phyloP scores from a whole-genome alignment of 2,797 vertebrate species.

The Hirundo rustica region DNA sequence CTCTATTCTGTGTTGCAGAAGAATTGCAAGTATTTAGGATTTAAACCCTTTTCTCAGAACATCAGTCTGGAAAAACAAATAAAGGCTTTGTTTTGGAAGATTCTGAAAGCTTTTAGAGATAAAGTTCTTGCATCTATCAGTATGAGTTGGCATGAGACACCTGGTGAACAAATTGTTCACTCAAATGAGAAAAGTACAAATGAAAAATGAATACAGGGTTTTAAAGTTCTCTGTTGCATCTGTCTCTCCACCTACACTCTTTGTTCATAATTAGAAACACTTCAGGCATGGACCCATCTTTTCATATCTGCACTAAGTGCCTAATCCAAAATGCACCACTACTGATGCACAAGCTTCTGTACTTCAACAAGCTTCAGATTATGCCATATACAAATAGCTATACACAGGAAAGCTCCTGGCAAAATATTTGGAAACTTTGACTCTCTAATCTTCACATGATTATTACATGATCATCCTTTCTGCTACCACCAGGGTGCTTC shows the following conservation, averaged over 20 bases:
- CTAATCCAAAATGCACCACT: not conserved
- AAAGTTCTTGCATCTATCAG: not conserved
- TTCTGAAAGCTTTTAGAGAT: conserved; percentile 28
- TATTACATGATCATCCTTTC: not conserved
- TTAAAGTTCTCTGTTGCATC: not conserved
- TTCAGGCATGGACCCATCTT: not conserved
- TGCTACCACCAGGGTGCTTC: not conserved
- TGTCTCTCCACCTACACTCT: not conserved
- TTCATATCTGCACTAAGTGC: not conserved
- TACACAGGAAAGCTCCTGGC: not conserved
- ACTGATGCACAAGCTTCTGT: not conserved
- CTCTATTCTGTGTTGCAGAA: not conserved
- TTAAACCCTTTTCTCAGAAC: conserved; percentile 31
- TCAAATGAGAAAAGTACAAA: not conserved
- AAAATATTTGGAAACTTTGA: not conserved
- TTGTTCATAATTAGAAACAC: not conserved
- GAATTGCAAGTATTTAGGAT: conserved; percentile 41
- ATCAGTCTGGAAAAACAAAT: not conserved
- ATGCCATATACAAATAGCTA: not conserved
- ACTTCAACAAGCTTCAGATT: not conserved
- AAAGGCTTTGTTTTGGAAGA: too few relatives aligned
- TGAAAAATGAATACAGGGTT: not conserved
- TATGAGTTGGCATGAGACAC: not conserved
- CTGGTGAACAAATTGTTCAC: not conserved
- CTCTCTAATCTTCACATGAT: not conserved